Conservation (phyloP, 2,797 vertebrate species). For the Poliocrania exsul region DNA sequence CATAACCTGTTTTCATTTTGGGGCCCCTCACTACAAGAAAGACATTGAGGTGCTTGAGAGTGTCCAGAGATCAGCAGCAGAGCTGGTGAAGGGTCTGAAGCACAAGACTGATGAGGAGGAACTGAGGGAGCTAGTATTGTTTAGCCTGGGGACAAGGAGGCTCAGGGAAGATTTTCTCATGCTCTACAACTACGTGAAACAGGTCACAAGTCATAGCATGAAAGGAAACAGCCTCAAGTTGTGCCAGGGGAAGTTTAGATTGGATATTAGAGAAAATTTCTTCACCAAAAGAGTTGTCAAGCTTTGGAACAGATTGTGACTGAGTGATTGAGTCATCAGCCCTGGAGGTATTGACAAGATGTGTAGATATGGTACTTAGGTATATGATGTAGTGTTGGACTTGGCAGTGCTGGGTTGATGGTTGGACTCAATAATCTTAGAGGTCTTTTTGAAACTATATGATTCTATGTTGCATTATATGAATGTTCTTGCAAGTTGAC, state of each 20-base stretch:
- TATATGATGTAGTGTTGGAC: background rate
- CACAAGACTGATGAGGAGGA: background rate
- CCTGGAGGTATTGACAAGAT: background rate
- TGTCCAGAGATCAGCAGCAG: background rate
- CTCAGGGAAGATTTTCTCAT: background rate
- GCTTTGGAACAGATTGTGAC: background rate
- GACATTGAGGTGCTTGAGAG: rapidly evolving
- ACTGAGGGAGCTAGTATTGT: background rate
- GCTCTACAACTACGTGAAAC: background rate
- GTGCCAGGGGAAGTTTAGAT: background rate
- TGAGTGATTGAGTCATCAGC: background rate
- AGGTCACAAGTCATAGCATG: background rate
- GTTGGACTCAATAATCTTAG: background rate
- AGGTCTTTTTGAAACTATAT: background rate
- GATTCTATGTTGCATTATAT: background rate
- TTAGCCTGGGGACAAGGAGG: background rate
- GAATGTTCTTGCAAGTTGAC: background rate
- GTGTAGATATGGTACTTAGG: background rate
- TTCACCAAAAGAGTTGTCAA: background rate
- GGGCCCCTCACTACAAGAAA: background rate
- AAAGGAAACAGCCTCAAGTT: background rate
- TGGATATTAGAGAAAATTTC: background rate
- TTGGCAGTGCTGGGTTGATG: background rate
- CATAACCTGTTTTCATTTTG: background rate
- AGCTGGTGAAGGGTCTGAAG: rapidly evolving